Evolutionary conservation across 2,888 invertebrate genomes (phyloP).

Genomic region (Eustalomyia histrio): DNA sequence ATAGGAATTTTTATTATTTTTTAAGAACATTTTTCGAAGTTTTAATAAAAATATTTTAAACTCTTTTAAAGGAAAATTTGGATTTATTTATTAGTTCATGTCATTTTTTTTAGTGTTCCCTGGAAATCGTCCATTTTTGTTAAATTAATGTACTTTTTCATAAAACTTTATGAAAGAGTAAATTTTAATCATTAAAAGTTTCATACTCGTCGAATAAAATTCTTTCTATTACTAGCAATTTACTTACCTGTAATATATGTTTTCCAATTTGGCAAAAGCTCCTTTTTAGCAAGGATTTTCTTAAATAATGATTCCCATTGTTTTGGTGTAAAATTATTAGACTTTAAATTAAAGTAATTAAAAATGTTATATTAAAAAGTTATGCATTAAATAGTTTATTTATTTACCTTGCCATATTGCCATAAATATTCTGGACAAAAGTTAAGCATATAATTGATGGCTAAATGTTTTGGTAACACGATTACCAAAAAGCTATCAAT

Average conservation of each 20-base stretch:
- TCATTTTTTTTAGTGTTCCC: no score
- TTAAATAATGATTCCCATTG: constrained; percentile 78
- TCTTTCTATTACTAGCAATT: not conserved
- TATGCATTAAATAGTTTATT: not conserved
- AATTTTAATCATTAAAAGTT: no score
- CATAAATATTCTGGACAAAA: constrained; percentile 83
- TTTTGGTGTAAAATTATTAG: constrained; percentile 76
- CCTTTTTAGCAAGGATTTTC: constrained; percentile 76
- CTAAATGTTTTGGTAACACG: constrained; percentile 80
- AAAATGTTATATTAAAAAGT: constrained; percentile 3
- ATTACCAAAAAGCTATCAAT: constrained; percentile 81
- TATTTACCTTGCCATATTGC: constrained; percentile 84
- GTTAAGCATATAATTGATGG: constrained; percentile 81
- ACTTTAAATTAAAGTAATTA: constrained; percentile 68
- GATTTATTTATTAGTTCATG: no score
- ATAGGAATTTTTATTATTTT: no score
- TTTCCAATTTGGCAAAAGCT: constrained; percentile 76
- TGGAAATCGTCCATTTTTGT: no score
- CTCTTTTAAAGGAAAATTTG: no score
- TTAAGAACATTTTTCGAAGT: no score
- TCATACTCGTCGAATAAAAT: no score
- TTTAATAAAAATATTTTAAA: no score
- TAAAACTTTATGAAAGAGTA: no score
- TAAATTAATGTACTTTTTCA: no score
- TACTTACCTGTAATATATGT: constrained; percentile 73